Conservation (phyloP, 2,797 vertebrate species). For the Falco peregrinus region DNA sequence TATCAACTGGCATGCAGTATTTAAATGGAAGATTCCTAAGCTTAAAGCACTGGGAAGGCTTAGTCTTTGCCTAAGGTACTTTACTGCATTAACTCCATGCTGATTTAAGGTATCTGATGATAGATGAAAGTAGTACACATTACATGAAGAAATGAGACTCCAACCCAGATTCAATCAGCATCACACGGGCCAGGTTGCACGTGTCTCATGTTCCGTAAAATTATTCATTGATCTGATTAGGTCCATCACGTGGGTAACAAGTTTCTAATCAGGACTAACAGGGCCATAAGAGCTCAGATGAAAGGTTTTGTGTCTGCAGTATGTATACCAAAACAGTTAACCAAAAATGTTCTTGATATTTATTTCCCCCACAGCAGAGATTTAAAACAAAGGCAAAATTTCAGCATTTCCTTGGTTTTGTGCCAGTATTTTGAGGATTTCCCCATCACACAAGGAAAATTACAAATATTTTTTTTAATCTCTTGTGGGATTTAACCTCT, state of each 20-base stretch:
- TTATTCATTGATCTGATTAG: neutral
- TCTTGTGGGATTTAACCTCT: neutral
- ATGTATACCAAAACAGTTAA: neutral
- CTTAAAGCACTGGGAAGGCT: neutral
- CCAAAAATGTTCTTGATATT: neutral
- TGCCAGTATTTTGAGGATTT: neutral
- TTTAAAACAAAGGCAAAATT: neutral
- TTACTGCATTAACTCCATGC: neutral
- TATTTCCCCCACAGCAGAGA: neutral
- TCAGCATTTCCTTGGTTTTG: neutral
- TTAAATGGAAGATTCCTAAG: neutral
- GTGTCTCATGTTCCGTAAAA: neutral
- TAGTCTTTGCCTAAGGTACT: conserved; percentile 10
- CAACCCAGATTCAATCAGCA: neutral
- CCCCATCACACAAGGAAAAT: neutral
- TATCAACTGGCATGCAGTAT: neutral
- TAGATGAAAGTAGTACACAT: neutral
- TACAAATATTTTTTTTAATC: neutral
- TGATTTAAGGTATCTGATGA: neutral
- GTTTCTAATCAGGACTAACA: neutral
- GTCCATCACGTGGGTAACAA: neutral
- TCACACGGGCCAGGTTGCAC: neutral
- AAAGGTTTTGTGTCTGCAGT: neutral
- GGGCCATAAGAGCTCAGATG: neutral
- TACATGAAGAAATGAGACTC: neutral